These are phyloP conservation scores for Chamaea fasciata DNA, from an alignment of 2,113 vertebrate genomes.

Conservation along the genomic window DNA sequence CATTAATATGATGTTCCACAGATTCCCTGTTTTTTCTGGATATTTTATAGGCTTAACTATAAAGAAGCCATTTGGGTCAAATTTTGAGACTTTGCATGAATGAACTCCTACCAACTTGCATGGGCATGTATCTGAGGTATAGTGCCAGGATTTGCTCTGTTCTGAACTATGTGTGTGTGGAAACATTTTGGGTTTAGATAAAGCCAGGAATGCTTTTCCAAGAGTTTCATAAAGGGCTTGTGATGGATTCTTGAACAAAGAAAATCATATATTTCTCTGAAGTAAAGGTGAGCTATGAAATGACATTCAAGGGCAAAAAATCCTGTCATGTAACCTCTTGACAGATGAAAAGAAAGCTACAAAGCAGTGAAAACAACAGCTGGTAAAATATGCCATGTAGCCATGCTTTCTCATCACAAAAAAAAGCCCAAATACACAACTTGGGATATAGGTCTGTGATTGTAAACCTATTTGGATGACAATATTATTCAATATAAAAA, in stretches of 20 bases:
- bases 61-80: background rate
- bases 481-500: conserved; percentile 8
- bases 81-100: background rate
- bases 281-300: conserved; percentile 53
- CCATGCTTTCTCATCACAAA: conserved; percentile 38
- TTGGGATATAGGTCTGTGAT: background rate
- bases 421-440: background rate
- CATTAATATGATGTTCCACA: background rate
- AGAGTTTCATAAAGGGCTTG: conserved; percentile 17
- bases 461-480: conserved; percentile 34
- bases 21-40: background rate
- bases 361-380: conserved; percentile 43
- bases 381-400: conserved; percentile 43
- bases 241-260: conserved; percentile 17
- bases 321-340: conserved; percentile 54
- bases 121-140: background rate
- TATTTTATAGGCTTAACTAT: background rate
- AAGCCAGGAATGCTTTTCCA: background rate
- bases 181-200: background rate
- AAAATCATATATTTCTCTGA: conserved; percentile 24
- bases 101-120: background rate
- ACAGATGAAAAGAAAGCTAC: conserved; percentile 61
- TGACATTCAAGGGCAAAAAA: conserved; percentile 40
- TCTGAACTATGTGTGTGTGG: background rate
- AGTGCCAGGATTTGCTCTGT: background rate